These are phyloP conservation scores for Macrotis lagotis DNA, from an alignment of 2,113 vertebrate genomes.

Conservation along the genomic window DNA sequence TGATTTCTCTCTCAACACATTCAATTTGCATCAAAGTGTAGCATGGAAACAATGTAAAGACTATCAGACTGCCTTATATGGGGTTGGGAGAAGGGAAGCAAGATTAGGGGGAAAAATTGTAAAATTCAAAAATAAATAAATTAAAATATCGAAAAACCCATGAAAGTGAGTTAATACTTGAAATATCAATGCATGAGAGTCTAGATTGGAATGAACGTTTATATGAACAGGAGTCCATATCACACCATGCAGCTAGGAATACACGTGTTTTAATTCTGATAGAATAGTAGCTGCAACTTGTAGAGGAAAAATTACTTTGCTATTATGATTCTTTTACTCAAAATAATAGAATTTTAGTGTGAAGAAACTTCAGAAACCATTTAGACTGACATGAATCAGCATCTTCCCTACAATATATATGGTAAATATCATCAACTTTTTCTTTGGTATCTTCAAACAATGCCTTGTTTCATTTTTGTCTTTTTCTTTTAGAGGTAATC, in stretches of 20 bases:
- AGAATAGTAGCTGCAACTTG: neutral
- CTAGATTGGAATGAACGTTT: neutral
- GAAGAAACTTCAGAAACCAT: neutral
- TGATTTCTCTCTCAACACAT: no score
- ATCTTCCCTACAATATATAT: neutral
- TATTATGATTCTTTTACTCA: neutral
- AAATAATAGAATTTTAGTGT: neutral
- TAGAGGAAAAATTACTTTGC: neutral
- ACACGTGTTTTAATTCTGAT: neutral
- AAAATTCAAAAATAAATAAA: no score
- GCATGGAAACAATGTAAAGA: no score
- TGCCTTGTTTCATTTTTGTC: no score
- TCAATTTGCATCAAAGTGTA: no score
- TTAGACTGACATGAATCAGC: neutral
- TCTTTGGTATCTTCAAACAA: neutral
- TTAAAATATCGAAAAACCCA: no score
- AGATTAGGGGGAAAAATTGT: no score
- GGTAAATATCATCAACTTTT: neutral
- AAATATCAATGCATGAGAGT: neutral
- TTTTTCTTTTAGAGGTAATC: neutral
- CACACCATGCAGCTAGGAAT: neutral
- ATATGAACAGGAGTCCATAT: neutral
- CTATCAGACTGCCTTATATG: no score
- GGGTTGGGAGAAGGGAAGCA: no score
- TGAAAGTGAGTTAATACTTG: no score